These are phyloP conservation scores for Hypocryptadius cinnamomeus DNA, from an alignment of 2,113 vertebrate genomes.

Conservation along the genomic window DNA sequence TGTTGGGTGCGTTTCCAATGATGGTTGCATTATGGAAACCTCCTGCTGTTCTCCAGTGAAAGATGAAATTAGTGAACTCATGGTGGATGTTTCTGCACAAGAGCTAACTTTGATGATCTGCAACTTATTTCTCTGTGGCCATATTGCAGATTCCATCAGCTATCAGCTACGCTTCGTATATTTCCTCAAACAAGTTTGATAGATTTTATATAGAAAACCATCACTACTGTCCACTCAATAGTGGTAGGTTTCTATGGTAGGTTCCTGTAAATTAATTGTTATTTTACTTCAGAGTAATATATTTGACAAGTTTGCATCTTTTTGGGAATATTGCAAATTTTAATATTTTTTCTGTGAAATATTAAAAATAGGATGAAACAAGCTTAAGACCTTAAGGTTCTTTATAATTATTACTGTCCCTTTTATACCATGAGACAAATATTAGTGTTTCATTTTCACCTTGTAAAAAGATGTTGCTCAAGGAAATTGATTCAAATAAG, in stretches of 20 bases:
- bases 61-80: background rate
- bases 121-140: background rate
- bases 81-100: background rate
- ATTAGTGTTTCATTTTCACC: background rate
- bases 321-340: constrained; percentile 38
- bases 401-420: background rate
- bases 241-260: constrained; percentile 21
- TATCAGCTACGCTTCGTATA: background rate
- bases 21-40: background rate
- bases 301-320: constrained; percentile 49
- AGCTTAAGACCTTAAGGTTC: background rate
- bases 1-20: background rate
- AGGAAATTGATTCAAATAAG: constrained; percentile 26
- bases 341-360: constrained; percentile 47
- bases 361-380: background rate
- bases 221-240: constrained; percentile 43
- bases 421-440: constrained; percentile 45
- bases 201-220: constrained; percentile 66
- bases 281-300: constrained; percentile 54
- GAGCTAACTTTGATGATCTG: background rate
- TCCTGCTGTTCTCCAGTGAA: background rate
- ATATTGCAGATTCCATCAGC: background rate
- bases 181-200: constrained; percentile 64
- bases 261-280: constrained; percentile 32
- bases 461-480: constrained; percentile 17